A percentile compares a stretch with the other conserved stretches of the same genome.
These are phyloP conservation scores for Sepiola atlantica DNA, from an alignment of 2,888 invertebrate genomes.

Conservation along the genomic window DNA sequence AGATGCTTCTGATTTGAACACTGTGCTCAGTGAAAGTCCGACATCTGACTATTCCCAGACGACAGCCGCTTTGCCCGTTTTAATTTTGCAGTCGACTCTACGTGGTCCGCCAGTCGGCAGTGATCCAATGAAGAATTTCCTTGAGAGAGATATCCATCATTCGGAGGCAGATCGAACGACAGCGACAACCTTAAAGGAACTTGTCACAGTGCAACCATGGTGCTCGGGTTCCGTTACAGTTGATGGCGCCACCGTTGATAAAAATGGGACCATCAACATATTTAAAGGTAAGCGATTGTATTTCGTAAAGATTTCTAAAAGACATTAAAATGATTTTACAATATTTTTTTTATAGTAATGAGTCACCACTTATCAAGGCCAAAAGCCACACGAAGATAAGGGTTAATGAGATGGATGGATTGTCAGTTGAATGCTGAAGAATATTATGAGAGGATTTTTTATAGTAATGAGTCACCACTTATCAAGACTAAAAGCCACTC, in stretches of 20 bases:
- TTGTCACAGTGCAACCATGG: background rate
- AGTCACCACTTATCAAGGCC: no score
- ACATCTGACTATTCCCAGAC: background rate
- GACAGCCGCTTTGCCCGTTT: background rate
- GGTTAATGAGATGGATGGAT: no score
- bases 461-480: no score
- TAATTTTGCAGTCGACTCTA: background rate
- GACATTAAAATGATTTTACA: no score
- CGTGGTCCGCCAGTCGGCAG: background rate
- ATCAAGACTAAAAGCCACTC: no score
- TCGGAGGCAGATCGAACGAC: background rate
- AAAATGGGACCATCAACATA: background rate
- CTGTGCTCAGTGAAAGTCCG: background rate
- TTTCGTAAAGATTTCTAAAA: background rate
- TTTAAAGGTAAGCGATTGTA: background rate
- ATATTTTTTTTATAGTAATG: no score
- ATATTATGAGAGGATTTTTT: no score
- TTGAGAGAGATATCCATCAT: background rate
- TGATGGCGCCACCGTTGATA: background rate
- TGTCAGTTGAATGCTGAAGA: no score
- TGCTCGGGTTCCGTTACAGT: background rate
- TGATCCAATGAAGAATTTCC: background rate
- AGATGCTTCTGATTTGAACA: background rate
- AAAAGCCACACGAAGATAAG: no score
- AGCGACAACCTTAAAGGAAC: background rate